These are phyloP conservation scores for Leptobrachium ailaonicum DNA, from an alignment of 2,113 vertebrate species.

Conservation along the genomic window DNA sequence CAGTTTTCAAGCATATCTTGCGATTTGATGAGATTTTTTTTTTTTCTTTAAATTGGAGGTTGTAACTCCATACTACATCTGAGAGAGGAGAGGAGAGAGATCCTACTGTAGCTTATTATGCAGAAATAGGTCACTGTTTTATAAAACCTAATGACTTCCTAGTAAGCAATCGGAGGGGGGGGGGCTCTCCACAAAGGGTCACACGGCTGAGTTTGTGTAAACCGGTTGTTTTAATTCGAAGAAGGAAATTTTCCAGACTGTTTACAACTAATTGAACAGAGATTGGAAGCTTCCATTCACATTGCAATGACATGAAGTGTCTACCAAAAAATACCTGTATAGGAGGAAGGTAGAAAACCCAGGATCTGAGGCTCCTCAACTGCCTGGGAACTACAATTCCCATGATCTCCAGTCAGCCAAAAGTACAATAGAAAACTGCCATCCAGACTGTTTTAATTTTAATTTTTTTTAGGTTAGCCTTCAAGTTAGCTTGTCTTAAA, in stretches of 20 bases:
- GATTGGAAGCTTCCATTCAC: conserved; percentile 21
- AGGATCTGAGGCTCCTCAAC: neutral
- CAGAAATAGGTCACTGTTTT: neutral
- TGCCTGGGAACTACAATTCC: no score
- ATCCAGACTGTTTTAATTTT: no score
- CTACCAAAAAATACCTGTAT: conserved; percentile 8
- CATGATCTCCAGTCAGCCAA: no score
- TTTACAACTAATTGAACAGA: conserved; percentile 47
- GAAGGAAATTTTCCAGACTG: conserved; percentile 51
- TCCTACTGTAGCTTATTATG: neutral
- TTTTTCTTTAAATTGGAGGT: conserved; percentile 49
- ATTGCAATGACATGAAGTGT: conserved; percentile 11
- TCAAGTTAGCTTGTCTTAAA: no score
- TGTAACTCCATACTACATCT: conserved; percentile 47
- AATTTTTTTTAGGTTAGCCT: no score
- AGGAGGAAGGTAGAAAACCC: neutral
- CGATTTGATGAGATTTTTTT: conserved; percentile 58
- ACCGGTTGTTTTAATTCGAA: conserved; percentile 15
- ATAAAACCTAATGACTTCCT: neutral
- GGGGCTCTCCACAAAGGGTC: conserved; percentile 15
- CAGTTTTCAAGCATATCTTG: conserved; percentile 56
- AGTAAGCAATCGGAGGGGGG: neutral
- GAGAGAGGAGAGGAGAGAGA: neutral
- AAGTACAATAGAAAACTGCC: no score
- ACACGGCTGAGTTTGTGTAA: conserved; percentile 40